Conservation (phyloP, 2,888 invertebrate genomes). For the Dioctria linearis region DNA sequence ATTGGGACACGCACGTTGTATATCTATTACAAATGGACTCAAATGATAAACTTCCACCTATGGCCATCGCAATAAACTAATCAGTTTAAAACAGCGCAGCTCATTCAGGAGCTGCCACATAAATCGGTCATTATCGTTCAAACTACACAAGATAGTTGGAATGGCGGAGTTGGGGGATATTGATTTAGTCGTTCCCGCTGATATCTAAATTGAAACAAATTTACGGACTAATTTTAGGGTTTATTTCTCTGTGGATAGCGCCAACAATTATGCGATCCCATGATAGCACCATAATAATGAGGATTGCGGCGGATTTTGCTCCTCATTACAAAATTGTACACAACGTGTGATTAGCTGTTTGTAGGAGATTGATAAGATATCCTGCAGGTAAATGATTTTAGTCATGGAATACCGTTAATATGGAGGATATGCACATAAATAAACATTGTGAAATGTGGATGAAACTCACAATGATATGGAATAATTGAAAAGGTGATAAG, state of each 20-base stretch:
- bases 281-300: conserved; percentile 5
- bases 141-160: not conserved
- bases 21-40: too few species aligned
- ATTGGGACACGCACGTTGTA: too few species aligned
- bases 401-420: not conserved
- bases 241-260: conserved; percentile 6
- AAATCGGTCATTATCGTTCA: not conserved
- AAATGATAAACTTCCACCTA: not conserved
- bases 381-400: conserved; percentile 8
- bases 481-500: too few species aligned
- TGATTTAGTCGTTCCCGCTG: conserved; percentile 73
- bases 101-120: too few species aligned
- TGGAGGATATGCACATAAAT: not conserved
- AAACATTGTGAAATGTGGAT: too few species aligned
- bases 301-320: conserved; percentile 16
- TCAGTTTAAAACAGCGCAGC: not conserved
- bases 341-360: conserved; percentile 18
- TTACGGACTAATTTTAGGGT: conserved; percentile 20
- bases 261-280: not conserved
- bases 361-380: not conserved
- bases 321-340: not conserved
- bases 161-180: conserved; percentile 67
- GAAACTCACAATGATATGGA: too few species aligned
- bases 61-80: conserved; percentile 1
- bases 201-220: conserved; percentile 72